These are phyloP conservation scores for Sturnira hondurensis DNA, from an alignment of 2,113 vertebrate species.

Conservation along the genomic window DNA sequence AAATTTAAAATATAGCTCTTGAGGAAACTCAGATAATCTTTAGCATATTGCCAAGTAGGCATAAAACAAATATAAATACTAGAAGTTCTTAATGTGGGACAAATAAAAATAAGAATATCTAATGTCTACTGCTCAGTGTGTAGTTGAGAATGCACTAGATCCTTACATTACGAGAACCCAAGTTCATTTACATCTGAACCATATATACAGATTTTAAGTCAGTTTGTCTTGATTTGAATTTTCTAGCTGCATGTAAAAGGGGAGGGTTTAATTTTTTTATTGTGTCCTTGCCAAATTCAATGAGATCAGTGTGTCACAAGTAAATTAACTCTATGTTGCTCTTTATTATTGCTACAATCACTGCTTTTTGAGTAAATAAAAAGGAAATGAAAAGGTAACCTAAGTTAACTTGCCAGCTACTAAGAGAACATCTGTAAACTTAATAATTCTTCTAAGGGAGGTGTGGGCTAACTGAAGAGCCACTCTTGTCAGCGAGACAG, in stretches of 20 bases:
- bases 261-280: not conserved
- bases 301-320: not conserved
- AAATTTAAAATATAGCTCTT: conserved; percentile 42
- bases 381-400: conserved; percentile 32
- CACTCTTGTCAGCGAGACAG: conserved; percentile 28
- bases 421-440: conserved; percentile 30
- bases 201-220: not conserved
- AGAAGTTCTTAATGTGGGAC: not conserved
- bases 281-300: conserved; percentile 24
- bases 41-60: not conserved
- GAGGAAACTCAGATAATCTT: conserved; percentile 21
- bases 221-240: not conserved
- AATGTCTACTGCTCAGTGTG: accelerated
- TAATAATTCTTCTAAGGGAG: conserved; percentile 6
- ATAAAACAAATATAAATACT: not conserved
- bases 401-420: conserved; percentile 40
- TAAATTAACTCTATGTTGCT: conserved; percentile 23
- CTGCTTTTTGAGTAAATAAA: conserved; percentile 48
- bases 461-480: not conserved
- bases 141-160: not conserved
- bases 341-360: conserved; percentile 37
- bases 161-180: not conserved
- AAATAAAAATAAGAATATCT: not conserved
- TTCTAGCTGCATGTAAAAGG: conserved; percentile 36
- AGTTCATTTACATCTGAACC: conserved; percentile 37